These are phyloP conservation scores for Pyralis farinalis DNA, from an alignment of 2,888 invertebrate species.

Conservation along the genomic window DNA sequence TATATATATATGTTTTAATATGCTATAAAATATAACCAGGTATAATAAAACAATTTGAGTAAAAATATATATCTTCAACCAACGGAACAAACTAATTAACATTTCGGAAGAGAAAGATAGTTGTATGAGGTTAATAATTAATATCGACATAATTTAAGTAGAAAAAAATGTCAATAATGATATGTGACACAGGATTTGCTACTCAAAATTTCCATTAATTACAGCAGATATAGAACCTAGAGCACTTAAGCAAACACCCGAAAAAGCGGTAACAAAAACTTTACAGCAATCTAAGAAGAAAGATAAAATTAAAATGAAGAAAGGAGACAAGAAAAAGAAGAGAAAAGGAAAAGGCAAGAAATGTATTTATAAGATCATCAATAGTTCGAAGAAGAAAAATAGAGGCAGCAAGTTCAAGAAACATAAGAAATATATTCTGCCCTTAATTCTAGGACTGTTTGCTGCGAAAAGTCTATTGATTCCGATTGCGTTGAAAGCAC, in stretches of 20 bases:
- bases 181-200: no score
- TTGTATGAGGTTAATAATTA: no score
- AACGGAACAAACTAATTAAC: no score
- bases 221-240: conserved; percentile 14
- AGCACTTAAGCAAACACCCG: conserved; percentile 14
- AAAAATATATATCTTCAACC: no score
- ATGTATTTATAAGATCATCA: conserved; percentile 57
- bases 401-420: conserved; percentile 38
- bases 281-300: conserved; percentile 14
- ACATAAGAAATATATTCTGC: conserved; percentile 79
- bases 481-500: conserved; percentile 84
- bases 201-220: conserved; percentile 6
- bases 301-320: conserved; percentile 20
- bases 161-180: no score
- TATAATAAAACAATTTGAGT: no score
- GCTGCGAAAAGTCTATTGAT: conserved; percentile 84
- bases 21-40: no score
- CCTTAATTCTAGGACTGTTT: conserved; percentile 82
- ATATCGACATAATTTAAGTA: no score
- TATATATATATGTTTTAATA: no score
- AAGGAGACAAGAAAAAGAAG: conserved; percentile 34
- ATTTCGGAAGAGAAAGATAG: no score
- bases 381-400: conserved; percentile 38
- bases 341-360: conserved; percentile 49
- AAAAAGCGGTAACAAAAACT: conserved; percentile 17